A percentile compares a stretch with the other conserved stretches of the same genome.
Evolutionary conservation across 2,888 invertebrate genomes (phyloP).

Genomic region (Octonoba sinensis): DNA sequence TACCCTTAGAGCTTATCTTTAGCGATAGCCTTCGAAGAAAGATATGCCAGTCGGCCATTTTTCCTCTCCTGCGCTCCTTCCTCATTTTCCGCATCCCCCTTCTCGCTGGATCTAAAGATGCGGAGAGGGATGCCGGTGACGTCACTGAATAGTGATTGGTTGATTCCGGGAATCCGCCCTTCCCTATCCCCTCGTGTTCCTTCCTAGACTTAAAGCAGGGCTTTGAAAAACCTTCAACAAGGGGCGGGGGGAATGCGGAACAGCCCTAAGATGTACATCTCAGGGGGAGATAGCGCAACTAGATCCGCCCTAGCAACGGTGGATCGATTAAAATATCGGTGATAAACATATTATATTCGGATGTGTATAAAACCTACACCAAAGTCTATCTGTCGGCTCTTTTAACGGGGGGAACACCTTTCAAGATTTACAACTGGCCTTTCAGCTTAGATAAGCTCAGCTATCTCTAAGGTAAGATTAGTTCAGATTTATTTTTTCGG

Average conservation of each 20-base stretch:
- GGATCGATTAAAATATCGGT: slow-evolving; percentile 54
- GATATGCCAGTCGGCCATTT: slow-evolving; percentile 55
- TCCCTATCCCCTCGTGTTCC: slow-evolving; percentile 17
- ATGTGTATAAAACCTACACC: slow-evolving; percentile 22
- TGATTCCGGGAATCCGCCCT: slow-evolving; percentile 40
- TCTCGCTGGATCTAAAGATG: slow-evolving; percentile 27
- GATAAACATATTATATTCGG: slow-evolving; percentile 60
- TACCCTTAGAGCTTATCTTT: too few relatives aligned
- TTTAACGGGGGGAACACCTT: background rate
- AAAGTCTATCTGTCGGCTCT: slow-evolving; percentile 24
- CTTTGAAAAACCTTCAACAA: background rate
- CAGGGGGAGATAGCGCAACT: slow-evolving; percentile 32
- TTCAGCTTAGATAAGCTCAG: slow-evolving; percentile 14
- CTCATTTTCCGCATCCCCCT: slow-evolving; percentile 25
- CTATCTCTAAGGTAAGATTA: slow-evolving; percentile 58
- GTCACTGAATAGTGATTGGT: slow-evolving; percentile 60
- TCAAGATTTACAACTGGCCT: slow-evolving; percentile 51
- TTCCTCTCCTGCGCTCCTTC: slow-evolving; percentile 34
- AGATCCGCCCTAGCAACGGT: slow-evolving; percentile 23
- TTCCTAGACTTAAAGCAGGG: slow-evolving; percentile 24
- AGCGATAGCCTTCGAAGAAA: slow-evolving; percentile 11
- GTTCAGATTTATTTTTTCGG: slow-evolving; percentile 36
- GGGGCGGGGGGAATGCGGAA: slow-evolving; percentile 35
- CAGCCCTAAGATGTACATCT: slow-evolving; percentile 62
- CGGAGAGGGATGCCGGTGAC: slow-evolving; percentile 41